Percentiles rank a stretch among this genome's conserved stretches.
phyloP scores from a whole-genome alignment of 2,888 invertebrate genomes.

The Notodromas monacha region DNA sequence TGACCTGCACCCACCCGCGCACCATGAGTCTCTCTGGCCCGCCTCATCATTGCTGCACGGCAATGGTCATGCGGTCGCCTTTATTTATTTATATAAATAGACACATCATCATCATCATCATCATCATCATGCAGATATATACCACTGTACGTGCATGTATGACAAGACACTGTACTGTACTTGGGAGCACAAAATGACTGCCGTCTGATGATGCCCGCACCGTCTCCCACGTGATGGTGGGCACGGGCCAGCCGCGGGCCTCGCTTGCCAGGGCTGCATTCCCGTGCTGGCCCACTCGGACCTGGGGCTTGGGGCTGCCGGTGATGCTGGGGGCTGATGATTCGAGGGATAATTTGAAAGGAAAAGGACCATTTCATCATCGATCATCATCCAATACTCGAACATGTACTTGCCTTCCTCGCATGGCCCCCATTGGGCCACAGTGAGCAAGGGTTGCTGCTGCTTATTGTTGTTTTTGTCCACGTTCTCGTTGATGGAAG shows the following conservation, averaged over 20 bases:
- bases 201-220: slow-evolving; percentile 16
- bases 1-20: slow-evolving; percentile 25
- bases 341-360: no score
- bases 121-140: no score
- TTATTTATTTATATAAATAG: no score
- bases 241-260: slow-evolving; percentile 22
- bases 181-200: slow-evolving; percentile 15
- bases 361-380: no score
- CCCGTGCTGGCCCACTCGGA: slow-evolving; percentile 18
- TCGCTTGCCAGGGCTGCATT: slow-evolving; percentile 23
- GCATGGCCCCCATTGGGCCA: slow-evolving; percentile 21
- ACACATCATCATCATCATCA: no score
- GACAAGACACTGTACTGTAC: no score
- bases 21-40: slow-evolving; percentile 24
- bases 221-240: slow-evolving; percentile 22
- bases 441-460: slow-evolving; percentile 12
- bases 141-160: no score
- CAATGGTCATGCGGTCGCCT: slow-evolving; percentile 21
- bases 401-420: slow-evolving; percentile 14
- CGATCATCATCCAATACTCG: no score
- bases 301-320: no score
- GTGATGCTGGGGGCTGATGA: no score
- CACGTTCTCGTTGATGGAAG: no score
- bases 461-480: no score
- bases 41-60: slow-evolving; percentile 21